A percentile compares a stretch with the other conserved stretches of the same genome.
phyloP scores from a whole-genome alignment of 2,888 invertebrate species.

The Cantharis lateralis region DNA sequence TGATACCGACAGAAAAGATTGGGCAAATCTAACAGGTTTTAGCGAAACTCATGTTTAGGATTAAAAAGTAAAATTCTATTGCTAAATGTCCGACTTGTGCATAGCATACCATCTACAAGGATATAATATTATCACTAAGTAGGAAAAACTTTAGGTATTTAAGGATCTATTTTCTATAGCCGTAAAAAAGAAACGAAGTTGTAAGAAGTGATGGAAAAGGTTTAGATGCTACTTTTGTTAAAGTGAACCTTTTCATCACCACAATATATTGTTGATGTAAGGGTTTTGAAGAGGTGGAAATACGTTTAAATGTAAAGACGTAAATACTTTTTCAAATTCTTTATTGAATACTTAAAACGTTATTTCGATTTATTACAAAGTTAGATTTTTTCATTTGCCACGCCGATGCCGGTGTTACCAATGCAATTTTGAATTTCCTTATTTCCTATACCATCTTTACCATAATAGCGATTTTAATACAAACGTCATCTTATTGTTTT shows the following conservation, averaged over 20 bases:
- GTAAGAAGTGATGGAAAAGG: neutral
- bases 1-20: too few relatives aligned
- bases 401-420: neutral
- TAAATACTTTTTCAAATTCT: neutral
- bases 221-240: neutral
- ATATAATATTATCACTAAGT: neutral
- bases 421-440: neutral
- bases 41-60: too few relatives aligned
- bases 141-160: neutral
- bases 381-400: neutral
- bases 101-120: neutral
- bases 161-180: neutral
- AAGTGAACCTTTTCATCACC: neutral
- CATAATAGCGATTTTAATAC: slow-evolving; percentile 8
- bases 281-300: neutral
- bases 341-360: neutral
- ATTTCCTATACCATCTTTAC: neutral
- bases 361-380: neutral
- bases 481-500: slow-evolving; percentile 33
- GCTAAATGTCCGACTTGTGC: neutral
- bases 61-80: neutral
- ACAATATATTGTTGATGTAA: neutral
- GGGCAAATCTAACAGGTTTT: neutral
- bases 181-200: neutral
- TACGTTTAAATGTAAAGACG: neutral